Conservation (phyloP, 2,113 vertebrate species). For the Propithecus coquereli region DNA sequence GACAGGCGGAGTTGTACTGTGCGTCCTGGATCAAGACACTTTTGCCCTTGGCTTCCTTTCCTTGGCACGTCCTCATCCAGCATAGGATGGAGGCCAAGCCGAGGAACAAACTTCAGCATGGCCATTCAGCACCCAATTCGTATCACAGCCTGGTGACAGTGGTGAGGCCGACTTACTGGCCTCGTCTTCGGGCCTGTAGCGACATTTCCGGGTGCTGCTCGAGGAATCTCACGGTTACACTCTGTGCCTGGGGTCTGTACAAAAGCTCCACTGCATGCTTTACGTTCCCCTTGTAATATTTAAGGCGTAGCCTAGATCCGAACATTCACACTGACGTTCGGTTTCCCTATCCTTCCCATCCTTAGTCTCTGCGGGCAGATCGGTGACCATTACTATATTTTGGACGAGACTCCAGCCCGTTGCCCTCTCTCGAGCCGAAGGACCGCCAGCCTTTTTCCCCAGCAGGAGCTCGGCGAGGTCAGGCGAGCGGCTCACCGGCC, state of each 20-base stretch:
- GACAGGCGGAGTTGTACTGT: neutral
- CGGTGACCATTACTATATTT: neutral
- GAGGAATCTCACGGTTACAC: neutral
- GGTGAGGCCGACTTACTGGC: neutral
- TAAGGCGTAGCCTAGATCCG: neutral
- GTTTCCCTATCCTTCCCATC: neutral
- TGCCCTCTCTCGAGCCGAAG: neutral
- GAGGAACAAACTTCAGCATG: neutral
- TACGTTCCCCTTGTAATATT: neutral
- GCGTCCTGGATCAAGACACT: neutral
- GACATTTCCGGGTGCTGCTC: neutral
- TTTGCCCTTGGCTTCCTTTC: neutral
- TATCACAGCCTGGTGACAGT: neutral
- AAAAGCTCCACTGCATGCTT: neutral
- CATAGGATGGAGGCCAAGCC: neutral
- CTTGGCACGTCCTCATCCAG: neutral
- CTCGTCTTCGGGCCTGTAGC: neutral
- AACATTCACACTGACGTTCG: neutral
- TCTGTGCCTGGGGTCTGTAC: neutral
- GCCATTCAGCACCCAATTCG: neutral
- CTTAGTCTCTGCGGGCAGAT: neutral
- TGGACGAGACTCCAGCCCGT: accelerated
- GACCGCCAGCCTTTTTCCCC: neutral
- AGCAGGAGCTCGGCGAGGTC: accelerated
- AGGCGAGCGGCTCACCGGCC: accelerated